phyloP scores from a whole-genome alignment of 2,113 vertebrate genomes.

The Actenoides lindsayi region DNA sequence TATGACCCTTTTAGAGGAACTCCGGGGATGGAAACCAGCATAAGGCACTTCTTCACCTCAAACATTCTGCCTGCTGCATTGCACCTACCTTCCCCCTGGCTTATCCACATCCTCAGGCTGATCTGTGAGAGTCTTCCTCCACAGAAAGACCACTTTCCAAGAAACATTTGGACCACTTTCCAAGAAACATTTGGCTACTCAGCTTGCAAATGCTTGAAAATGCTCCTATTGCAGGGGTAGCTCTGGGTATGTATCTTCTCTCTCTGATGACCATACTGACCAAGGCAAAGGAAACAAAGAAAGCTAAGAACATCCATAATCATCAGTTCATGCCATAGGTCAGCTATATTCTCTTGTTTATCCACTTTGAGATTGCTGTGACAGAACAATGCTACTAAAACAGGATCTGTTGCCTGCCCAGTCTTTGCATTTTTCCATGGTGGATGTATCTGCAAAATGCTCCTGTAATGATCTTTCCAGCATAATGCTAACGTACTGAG shows the following conservation, averaged over 20 bases:
- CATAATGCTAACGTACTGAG: fast-evolving
- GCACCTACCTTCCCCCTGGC: background rate
- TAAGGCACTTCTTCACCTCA: background rate
- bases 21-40: background rate
- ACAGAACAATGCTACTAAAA: background rate
- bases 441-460: background rate
- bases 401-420: background rate
- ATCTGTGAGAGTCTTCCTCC: background rate
- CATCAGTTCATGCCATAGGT: background rate
- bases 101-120: background rate
- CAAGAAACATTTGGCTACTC: background rate
- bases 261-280: background rate
- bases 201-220: background rate
- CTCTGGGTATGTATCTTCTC: background rate
- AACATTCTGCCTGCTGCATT: background rate
- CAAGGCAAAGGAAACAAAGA: background rate
- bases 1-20: background rate
- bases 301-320: background rate
- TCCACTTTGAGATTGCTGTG: background rate
- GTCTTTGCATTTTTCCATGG: background rate
- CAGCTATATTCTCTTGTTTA: background rate
- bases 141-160: background rate
- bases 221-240: background rate
- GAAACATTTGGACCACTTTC: background rate
- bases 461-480: background rate